Percentiles rank a stretch among this genome's conserved stretches.
phyloP scores from a whole-genome alignment of 2,888 invertebrate species.

The Amitus sp. region DNA sequence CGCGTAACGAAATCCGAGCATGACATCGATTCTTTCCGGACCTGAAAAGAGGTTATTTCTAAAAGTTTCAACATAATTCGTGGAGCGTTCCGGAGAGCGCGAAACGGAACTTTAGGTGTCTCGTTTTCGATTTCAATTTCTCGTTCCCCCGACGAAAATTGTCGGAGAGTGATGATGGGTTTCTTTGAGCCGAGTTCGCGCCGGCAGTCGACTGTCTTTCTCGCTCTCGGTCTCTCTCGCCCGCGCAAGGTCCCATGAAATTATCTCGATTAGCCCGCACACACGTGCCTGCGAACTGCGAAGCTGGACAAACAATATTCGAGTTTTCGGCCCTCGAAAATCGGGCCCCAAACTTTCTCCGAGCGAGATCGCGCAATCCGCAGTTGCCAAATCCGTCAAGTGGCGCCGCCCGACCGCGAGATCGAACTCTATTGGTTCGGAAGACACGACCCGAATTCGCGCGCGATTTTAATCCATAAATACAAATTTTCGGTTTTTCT shows the following conservation, averaged over 20 bases:
- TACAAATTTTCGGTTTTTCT: too few relatives aligned
- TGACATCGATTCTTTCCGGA: too few relatives aligned
- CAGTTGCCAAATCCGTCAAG: too few relatives aligned
- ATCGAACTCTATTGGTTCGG: too few relatives aligned
- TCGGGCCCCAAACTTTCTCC: constrained; percentile 33
- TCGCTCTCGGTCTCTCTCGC: constrained; percentile 26
- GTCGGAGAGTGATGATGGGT: constrained; percentile 32
- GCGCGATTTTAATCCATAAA: too few relatives aligned
- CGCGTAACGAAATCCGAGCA: too few relatives aligned
- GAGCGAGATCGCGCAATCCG: constrained; percentile 26
- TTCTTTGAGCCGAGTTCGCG: constrained; percentile 35
- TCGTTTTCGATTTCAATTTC: constrained; percentile 56
- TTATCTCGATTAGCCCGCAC: constrained; percentile 52
- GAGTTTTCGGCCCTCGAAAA: constrained; percentile 16
- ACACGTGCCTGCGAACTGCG: constrained; percentile 39
- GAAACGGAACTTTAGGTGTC: too few relatives aligned
- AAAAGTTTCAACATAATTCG: too few relatives aligned
- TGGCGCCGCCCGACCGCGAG: too few relatives aligned
- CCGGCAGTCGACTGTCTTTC: constrained; percentile 26
- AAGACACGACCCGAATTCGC: too few relatives aligned
- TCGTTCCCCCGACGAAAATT: constrained; percentile 40
- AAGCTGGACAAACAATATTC: constrained; percentile 1
- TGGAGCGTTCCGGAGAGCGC: too few relatives aligned
- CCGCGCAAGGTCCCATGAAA: constrained; percentile 53
- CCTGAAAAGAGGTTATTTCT: too few relatives aligned